Conservation (phyloP, 2,797 vertebrate genomes). For the Periparus ater region DNA sequence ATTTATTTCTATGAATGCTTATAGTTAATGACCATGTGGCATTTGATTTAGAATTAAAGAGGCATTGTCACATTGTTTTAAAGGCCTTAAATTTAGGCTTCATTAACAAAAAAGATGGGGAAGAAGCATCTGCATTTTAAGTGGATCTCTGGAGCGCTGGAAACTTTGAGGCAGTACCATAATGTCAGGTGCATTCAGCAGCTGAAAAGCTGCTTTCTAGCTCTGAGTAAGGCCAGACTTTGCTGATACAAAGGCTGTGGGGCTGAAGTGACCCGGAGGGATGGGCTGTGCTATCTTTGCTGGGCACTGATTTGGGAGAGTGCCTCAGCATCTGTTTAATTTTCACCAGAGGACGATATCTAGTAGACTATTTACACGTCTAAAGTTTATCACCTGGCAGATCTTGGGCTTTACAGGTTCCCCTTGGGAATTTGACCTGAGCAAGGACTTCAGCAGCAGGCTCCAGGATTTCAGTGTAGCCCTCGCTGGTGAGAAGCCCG, state of each 20-base stretch:
- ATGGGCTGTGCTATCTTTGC: neutral
- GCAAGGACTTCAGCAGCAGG: neutral
- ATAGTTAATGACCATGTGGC: conserved; percentile 24
- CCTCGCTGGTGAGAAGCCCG: neutral
- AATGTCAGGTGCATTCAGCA: neutral
- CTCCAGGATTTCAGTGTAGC: neutral
- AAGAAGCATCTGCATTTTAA: neutral
- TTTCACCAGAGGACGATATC: conserved; percentile 14
- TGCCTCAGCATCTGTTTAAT: conserved; percentile 26
- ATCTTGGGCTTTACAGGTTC: conserved; percentile 9
- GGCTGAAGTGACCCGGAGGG: neutral
- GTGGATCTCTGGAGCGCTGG: neutral
- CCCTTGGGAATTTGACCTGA: conserved; percentile 35
- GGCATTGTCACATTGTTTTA: conserved; percentile 19
- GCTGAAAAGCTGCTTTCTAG: neutral
- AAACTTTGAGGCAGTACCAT: neutral
- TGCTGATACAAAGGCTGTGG: neutral
- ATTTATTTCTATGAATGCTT: conserved; percentile 33
- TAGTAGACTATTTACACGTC: conserved; percentile 7
- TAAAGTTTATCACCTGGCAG: conserved; percentile 27
- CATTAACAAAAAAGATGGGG: conserved; percentile 5
- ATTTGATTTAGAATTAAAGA: conserved; percentile 44
- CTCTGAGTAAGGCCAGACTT: neutral
- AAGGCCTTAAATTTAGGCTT: conserved; percentile 31
- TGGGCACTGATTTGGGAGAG: neutral